Evolutionary conservation across 2,888 invertebrate genomes (phyloP), one percentile per base, ranked within the genome.

Genomic region (Thelaira solivaga): DNA sequence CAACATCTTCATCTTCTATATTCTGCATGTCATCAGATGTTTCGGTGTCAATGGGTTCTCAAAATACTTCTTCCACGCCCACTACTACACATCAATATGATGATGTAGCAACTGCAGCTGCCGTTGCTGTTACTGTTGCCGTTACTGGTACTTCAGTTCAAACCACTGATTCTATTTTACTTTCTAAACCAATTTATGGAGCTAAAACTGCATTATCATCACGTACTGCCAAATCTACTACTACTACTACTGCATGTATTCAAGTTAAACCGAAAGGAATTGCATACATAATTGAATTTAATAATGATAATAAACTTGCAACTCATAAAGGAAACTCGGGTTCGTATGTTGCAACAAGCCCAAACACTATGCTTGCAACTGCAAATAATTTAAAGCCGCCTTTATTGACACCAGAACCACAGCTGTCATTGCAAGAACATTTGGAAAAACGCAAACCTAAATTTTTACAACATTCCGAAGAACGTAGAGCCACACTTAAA

Each of bases 381-480:
- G 41, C 51, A 29, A 80, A 47, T 29, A 71, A 47, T 29, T 7
- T 41, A 4, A 51, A 34, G 13, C 16, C 51, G 13, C 16, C 51
- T n/a, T 43, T 67, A n/a, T 31, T 22, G 8, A n/a, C 47, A 18
- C 55, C 31, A 3, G 65, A 71, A 20, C 67, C 67, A 1, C 62
- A 53, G 4, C 86, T 90, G 6, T 90, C 91, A 5, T 90, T 93
- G 24, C 90, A 94, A 90, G 94, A 95, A 72, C 93, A 93, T 85
- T 91, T 96, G 83, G 90, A 91, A 81, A 90, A 87, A 79, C 93
- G 94, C 82, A 91, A 93, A 31, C 95, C 95, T 0, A 91, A 92
- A 76, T 95, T 95, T 86, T 90, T 94, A 29, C 87, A 90, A 49
- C 89, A 90, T 53, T 91, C 92, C 2, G 84, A 86, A 49, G 76